Percentiles rank a stretch among this genome's conserved stretches.
These are phyloP conservation scores for Drosophila nasuta DNA, from an alignment of 1,140 invertebrate species.

Conservation along the genomic window DNA sequence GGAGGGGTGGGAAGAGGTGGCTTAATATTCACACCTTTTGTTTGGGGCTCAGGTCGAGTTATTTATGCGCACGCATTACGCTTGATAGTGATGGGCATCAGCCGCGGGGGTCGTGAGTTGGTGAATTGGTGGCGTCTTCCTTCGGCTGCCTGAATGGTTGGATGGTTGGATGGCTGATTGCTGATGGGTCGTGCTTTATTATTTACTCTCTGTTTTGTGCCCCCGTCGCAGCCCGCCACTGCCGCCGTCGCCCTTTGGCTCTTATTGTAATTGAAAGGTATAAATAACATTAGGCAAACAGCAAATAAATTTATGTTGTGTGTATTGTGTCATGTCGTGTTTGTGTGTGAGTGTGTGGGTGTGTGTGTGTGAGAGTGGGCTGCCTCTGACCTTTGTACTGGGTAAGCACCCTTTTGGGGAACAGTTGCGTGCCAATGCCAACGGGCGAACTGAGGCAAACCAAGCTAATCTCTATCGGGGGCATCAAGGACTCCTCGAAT, in stretches of 20 bases:
- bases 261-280: conserved; percentile 83
- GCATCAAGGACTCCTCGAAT: conserved; percentile 37
- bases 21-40: conserved; percentile 82
- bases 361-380: conserved; percentile 50
- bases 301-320: conserved; percentile 81
- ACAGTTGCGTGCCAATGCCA: conserved; percentile 49
- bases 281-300: conserved; percentile 83
- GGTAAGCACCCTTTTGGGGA: conserved; percentile 58
- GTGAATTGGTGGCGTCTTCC: not conserved
- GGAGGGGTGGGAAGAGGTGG: conserved; percentile 22
- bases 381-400: conserved; percentile 66
- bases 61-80: conserved; percentile 80
- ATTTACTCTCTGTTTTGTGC: conserved; percentile 67
- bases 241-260: conserved; percentile 35
- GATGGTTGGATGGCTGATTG: conserved; percentile 63
- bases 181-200: conserved; percentile 78
- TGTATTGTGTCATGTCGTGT: conserved; percentile 49
- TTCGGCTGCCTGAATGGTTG: conserved; percentile 1
- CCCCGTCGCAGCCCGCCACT: not conserved
- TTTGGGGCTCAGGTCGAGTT: conserved; percentile 51
- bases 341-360: conserved; percentile 45
- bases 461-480: conserved; percentile 64
- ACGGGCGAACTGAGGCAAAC: too few species aligned
- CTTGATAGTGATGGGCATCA: conserved; percentile 67
- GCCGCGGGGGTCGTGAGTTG: not conserved